Conservation (phyloP, 1,140 invertebrate species). For the Gonioctena quinquepunctata region DNA sequence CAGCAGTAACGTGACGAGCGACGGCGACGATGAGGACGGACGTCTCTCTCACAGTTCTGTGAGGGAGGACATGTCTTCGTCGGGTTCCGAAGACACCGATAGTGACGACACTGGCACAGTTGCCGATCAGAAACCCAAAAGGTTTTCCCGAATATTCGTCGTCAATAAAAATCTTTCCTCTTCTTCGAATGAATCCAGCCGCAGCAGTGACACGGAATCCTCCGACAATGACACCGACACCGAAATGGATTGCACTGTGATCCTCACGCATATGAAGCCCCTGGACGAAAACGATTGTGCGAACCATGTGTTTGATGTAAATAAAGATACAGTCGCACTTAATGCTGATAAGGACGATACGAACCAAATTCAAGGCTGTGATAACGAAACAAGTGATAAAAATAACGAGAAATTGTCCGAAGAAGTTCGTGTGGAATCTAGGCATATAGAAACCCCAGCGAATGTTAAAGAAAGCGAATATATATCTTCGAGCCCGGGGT, state of each 20-base stretch:
- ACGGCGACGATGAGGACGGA: slow-evolving; percentile 50
- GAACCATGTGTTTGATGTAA: not conserved
- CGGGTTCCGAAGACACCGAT: slow-evolving; percentile 64
- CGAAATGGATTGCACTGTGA: slow-evolving; percentile 54
- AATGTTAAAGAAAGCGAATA: not conserved
- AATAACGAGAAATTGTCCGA: not conserved
- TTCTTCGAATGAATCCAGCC: slow-evolving; percentile 50
- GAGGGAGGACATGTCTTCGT: slow-evolving; percentile 59
- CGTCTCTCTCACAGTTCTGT: no score
- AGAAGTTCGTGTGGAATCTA: not conserved
- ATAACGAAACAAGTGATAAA: slow-evolving; percentile 21
- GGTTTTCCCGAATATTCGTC: slow-evolving; percentile 74
- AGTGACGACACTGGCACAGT: slow-evolving; percentile 61
- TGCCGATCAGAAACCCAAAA: slow-evolving; percentile 66
- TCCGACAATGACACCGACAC: slow-evolving; percentile 62
- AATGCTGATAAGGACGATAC: not conserved
- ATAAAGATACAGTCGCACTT: not conserved
- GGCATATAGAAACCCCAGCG: not conserved
- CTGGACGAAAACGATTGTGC: slow-evolving; percentile 15
- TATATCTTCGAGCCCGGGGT: slow-evolving; percentile 42
- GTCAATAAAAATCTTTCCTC: slow-evolving; percentile 72
- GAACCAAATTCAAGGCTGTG: slow-evolving; percentile 14
- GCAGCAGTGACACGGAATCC: slow-evolving; percentile 58
- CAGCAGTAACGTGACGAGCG: slow-evolving; percentile 44
- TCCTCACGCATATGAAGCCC: slow-evolving; percentile 47